phyloP scores from a whole-genome alignment of 2,888 invertebrate genomes.

The Sinopyrophorus schimmeli region DNA sequence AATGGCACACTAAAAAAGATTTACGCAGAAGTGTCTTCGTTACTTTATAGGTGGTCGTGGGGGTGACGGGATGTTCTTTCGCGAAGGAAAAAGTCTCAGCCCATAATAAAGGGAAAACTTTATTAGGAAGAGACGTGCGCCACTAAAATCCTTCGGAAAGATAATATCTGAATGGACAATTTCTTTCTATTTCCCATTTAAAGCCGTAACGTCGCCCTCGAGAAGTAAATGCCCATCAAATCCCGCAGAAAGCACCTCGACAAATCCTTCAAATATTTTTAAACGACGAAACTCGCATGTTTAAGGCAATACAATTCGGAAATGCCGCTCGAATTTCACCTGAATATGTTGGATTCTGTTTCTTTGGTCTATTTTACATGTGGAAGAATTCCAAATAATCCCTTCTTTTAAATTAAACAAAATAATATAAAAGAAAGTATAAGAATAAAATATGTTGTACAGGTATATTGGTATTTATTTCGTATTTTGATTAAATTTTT shows the following conservation, averaged over 20 bases:
- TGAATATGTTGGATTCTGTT: no score
- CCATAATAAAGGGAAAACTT: constrained; percentile 6
- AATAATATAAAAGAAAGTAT: no score
- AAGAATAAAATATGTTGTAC: no score
- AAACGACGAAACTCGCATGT: background rate
- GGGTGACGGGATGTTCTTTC: no score
- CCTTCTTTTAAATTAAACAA: no score
- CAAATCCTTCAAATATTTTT: constrained; percentile 15
- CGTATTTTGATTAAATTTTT: no score
- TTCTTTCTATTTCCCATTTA: constrained; percentile 7
- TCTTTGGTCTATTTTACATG: no score
- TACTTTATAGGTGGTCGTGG: constrained; percentile 21
- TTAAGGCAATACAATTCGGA: constrained; percentile 6
- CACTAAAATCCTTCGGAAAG: constrained; percentile 1
- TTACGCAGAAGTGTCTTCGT: constrained; percentile 21
- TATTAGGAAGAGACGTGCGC: constrained; percentile 3
- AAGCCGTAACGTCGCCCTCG: constrained; percentile 7
- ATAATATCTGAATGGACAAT: constrained; percentile 9
- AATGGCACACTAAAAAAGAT: constrained; percentile 26
- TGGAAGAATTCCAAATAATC: no score
- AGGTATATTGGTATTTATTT: no score
- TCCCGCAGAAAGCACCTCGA: constrained; percentile 8
- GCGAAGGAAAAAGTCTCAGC: constrained; percentile 15
- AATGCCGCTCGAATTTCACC: background rate
- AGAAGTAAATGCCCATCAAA: constrained; percentile 14